These are phyloP conservation scores for Sebastes matsubarae DNA, from an alignment of 2,797 vertebrate species.

Conservation along the genomic window DNA sequence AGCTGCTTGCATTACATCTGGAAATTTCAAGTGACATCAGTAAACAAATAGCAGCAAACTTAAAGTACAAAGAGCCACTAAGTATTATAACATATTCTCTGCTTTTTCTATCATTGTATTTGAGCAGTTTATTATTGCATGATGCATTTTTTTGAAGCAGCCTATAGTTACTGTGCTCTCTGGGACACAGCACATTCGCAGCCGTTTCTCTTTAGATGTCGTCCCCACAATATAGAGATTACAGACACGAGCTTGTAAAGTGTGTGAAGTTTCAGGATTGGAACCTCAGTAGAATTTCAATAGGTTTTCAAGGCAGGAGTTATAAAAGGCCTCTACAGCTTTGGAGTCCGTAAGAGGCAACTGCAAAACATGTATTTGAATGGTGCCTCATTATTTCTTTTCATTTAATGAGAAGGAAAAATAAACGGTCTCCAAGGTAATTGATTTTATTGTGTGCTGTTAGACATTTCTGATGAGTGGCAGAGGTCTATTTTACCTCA, in stretches of 20 bases:
- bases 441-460: constrained; percentile 57
- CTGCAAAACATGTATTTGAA: constrained; percentile 21
- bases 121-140: not conserved
- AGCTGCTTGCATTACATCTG: constrained; percentile 1
- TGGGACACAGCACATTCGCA: constrained; percentile 3
- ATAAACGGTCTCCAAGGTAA: constrained; percentile 23
- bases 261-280: constrained; percentile 35
- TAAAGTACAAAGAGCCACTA: not conserved
- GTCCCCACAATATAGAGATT: constrained; percentile 37
- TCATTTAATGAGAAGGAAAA: constrained; percentile 21
- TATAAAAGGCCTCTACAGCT: constrained; percentile 29
- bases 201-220: constrained; percentile 12
- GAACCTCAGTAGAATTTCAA: constrained; percentile 41
- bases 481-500: constrained; percentile 64
- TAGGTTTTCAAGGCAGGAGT: constrained; percentile 33
- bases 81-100: constrained; percentile 6
- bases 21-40: constrained; percentile 20
- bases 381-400: constrained; percentile 26
- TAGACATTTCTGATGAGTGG: constrained; percentile 70
- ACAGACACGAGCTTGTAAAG: constrained; percentile 35
- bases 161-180: not conserved
- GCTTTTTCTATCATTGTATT: not conserved
- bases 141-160: constrained; percentile 3
- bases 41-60: constrained; percentile 4
- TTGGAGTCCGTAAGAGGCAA: not conserved